These are phyloP conservation scores for Psilanteris sp. DNA, from an alignment of 1,140 invertebrate species.

Conservation along the genomic window DNA sequence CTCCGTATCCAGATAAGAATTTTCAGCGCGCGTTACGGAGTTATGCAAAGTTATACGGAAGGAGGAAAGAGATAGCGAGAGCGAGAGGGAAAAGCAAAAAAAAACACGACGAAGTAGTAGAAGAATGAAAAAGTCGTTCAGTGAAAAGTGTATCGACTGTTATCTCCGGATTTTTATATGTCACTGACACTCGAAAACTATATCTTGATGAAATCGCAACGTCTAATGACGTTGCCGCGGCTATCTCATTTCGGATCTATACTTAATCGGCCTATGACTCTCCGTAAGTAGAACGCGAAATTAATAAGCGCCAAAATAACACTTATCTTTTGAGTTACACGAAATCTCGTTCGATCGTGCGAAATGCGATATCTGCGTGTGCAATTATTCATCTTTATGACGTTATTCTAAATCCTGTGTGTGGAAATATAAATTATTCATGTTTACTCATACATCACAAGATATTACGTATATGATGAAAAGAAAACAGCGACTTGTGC, in stretches of 20 bases:
- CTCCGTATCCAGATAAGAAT: too few relatives aligned
- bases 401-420: too few relatives aligned
- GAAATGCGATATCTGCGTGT: constrained; percentile 29
- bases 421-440: too few relatives aligned
- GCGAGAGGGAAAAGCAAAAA: too few relatives aligned
- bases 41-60: too few relatives aligned
- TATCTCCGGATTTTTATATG: constrained; percentile 40
- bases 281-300: constrained; percentile 58
- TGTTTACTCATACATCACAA: too few relatives aligned
- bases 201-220: constrained; percentile 42
- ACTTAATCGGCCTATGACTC: constrained; percentile 60
- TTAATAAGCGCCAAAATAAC: constrained; percentile 56
- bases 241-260: constrained; percentile 54
- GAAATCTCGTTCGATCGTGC: constrained; percentile 27
- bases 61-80: too few relatives aligned
- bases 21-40: too few relatives aligned
- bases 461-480: too few relatives aligned
- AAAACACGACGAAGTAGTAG: too few relatives aligned
- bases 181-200: constrained; percentile 44
- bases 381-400: too few relatives aligned
- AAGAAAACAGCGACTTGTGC: too few relatives aligned
- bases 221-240: constrained; percentile 44
- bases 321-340: constrained; percentile 31
- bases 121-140: constrained; percentile 1
- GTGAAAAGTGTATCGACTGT: constrained; percentile 11